phyloP scores from a whole-genome alignment of 2,113 vertebrate species.

The Erythrolamprus reginae region DNA sequence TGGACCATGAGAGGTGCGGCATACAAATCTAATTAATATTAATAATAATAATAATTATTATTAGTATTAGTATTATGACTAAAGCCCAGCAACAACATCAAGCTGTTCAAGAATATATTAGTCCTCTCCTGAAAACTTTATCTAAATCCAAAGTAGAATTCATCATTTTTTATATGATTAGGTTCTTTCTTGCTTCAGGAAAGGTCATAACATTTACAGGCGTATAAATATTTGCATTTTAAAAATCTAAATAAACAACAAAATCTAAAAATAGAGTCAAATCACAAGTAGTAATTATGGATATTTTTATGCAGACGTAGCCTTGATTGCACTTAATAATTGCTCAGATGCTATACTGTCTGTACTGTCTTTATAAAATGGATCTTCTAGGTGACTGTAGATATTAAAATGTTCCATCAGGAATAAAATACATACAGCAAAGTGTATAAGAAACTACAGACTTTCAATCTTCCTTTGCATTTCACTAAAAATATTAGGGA shows the following conservation, averaged over 20 bases:
- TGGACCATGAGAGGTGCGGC: too few species aligned
- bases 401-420: not conserved
- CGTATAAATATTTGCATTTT: conserved; percentile 25
- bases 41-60: too few species aligned
- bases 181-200: not conserved
- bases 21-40: too few species aligned
- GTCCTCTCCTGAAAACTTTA: not conserved
- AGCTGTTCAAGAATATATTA: not conserved
- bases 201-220: conserved; percentile 3
- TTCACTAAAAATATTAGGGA: not conserved
- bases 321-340: conserved; percentile 4
- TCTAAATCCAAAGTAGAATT: not conserved
- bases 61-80: too few species aligned
- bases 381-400: not conserved
- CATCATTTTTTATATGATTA: not conserved
- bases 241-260: conserved; percentile 9
- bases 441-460: not conserved
- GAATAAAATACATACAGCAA: not conserved
- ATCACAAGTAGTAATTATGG: conserved; percentile 4
- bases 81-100: not conserved
- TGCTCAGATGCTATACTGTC: not conserved
- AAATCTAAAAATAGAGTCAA: conserved; percentile 11
- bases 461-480: not conserved
- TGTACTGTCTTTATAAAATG: conserved; percentile 2
- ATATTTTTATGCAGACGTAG: not conserved